Evolutionary conservation across 1,140 invertebrate species (phyloP), one percentile per base, ranked within the genome.

Genomic region (Delia radicum): DNA sequence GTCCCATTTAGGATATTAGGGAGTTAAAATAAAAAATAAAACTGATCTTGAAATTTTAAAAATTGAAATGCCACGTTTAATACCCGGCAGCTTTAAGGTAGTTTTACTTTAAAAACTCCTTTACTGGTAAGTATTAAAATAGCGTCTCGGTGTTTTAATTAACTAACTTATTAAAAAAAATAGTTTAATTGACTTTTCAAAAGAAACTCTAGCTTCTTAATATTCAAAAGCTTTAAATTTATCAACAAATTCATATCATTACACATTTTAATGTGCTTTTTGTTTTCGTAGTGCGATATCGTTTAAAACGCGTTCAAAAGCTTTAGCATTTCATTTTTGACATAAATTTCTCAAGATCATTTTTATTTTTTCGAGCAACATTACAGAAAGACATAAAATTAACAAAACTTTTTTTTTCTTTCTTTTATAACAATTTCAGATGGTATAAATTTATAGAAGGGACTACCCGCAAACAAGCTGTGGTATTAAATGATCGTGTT

Each of bases 401-500:
- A 46, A 33, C 24, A 33, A 42, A 18, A 48, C 7, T 26, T 67
- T 26, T 13, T 21, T 3, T 69, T 42, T 72, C 8, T n/a, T n/a
- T 0, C 12, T 24, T 80, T 76, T 79, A 48, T 74, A 12, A 61
- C 26, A 69, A 24, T 83, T 93, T 29, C 91, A 97, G 95, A 90
- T 96, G 95, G 95, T 96, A 95, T 88, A 97, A 97, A 84, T 96
- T 96, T 86, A 92, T 95, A 77, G 95, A 96, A 78, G 94, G 94
- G 27, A 93, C 93, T 0, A 91, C 91, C 3, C 90, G 93, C 31
- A 95, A 95, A 82, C 93, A 95, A 85, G 92, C 94, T 21, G 94
- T 97, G 3, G 90, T 91, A 46, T 87, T 96, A 67, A 93, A 95
- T 83, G 95, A 97, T 63, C 91, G 95, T 78, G 93, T 97, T 2